Conservation (phyloP, 2,888 invertebrate genomes). For the Tenthredo scrophulariae region DNA sequence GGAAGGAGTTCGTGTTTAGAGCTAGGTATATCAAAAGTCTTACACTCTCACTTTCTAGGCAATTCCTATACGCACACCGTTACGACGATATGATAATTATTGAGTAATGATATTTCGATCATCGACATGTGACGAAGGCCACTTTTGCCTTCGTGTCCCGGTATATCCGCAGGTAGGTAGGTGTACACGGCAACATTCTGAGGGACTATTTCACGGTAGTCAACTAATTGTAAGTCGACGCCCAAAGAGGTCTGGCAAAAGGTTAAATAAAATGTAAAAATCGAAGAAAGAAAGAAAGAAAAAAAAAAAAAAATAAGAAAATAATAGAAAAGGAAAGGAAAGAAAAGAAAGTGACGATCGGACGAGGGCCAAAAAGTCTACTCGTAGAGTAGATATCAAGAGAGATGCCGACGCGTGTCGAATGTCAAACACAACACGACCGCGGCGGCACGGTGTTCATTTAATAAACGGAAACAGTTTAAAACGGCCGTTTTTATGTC, state of each 20-base stretch:
- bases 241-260: constrained; percentile 57
- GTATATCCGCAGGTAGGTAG: neutral
- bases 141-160: neutral
- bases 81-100: neutral
- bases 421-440: constrained; percentile 56
- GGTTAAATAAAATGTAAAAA: constrained; percentile 57
- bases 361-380: constrained; percentile 32
- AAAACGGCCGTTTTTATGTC: constrained; percentile 48
- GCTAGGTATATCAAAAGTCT: neutral
- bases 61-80: neutral
- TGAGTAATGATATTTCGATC: neutral
- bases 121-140: neutral
- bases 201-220: constrained; percentile 39
- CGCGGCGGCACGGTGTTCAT: constrained; percentile 51
- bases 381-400: constrained; percentile 39
- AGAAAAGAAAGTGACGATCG: constrained; percentile 40
- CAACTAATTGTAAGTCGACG: constrained; percentile 35
- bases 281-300: constrained; percentile 55
- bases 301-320: constrained; percentile 58
- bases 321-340: constrained; percentile 15
- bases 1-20: neutral
- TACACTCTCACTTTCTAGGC: neutral
- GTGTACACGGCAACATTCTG: constrained; percentile 19
- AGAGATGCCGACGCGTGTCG: constrained; percentile 54
- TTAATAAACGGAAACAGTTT: constrained; percentile 55